Evolutionary conservation across 1,140 invertebrate species (phyloP), one percentile per base, ranked within the genome.

Genomic region (Oryzaephilus surinamensis): DNA sequence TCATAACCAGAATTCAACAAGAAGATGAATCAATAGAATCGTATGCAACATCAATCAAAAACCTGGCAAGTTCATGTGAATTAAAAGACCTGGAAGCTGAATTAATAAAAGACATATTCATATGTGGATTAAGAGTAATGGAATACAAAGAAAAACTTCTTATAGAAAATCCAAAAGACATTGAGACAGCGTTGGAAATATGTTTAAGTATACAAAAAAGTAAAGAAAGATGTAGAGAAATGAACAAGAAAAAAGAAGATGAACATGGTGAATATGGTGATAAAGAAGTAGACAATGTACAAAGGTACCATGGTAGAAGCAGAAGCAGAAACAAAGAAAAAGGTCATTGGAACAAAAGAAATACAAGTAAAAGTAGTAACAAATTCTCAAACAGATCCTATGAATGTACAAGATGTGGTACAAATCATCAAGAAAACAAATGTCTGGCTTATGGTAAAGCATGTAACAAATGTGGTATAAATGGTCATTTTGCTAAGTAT

Each of bases 171-270:
- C n/a, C n/a, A n/a, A n/a, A n/a, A n/a, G n/a, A n/a, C n/a, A n/a
- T n/a, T n/a, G n/a, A n/a, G n/a, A n/a, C n/a, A n/a, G n/a, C n/a
- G n/a, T n/a, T n/a, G n/a, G n/a, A n/a, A n/a, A n/a, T n/a, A n/a
- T n/a, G n/a, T n/a, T n/a, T n/a, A n/a, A n/a, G n/a, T n/a, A n/a
- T n/a, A n/a, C n/a, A n/a, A n/a, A n/a, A n/a, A n/a, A n/a, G n/a
- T n/a, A n/a, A n/a, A n/a, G n/a, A n/a, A n/a, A n/a, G n/a, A n/a
- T n/a, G n/a, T n/a, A n/a, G n/a, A n/a, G n/a, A n/a, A n/a, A n/a
- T n/a, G n/a, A n/a, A n/a, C n/a, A n/a, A n/a, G 14, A 31, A 54
- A 2, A 32, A 46, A 29, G 47, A 50, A 39, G 46, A 51, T 34
- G 37, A 45, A 7, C 12, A 46, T 12, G 31, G 38, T 12, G 45